Conservation (phyloP, 2,888 invertebrate genomes). For the Hirtodrosophila duncani region DNA sequence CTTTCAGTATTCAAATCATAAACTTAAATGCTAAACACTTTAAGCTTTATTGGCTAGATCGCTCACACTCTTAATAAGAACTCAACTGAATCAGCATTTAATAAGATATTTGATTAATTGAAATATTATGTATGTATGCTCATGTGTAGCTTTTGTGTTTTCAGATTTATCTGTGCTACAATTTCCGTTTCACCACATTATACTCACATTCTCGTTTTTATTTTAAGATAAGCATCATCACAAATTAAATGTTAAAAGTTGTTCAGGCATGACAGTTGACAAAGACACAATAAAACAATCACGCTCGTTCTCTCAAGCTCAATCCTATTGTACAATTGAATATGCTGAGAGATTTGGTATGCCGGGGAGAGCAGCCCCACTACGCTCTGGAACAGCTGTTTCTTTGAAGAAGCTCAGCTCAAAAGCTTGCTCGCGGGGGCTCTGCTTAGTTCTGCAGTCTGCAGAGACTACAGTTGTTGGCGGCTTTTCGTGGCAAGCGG, state of each 20-base stretch:
- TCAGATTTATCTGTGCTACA: conserved; percentile 13
- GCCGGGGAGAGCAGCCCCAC: too few relatives aligned
- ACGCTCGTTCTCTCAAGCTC: too few relatives aligned
- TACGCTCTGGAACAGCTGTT: conserved; percentile 49
- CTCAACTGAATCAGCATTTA: too few relatives aligned
- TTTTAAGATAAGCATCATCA: conserved; percentile 31
- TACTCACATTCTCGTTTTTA: conserved; percentile 5
- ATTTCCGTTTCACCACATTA: conserved; percentile 55
- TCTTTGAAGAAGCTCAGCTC: conserved; percentile 50
- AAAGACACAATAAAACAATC: conserved; percentile 23
- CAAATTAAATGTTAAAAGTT: conserved; percentile 46
- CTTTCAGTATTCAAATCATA: too few relatives aligned
- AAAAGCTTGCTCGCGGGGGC: conserved; percentile 55
- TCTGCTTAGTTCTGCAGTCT: neutral
- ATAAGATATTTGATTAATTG: too few relatives aligned
- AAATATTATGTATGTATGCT: conserved; percentile 4
- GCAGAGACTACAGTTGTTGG: conserved; percentile 35
- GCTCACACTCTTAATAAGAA: too few relatives aligned
- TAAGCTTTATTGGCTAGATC: too few relatives aligned
- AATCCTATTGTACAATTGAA: conserved; percentile 35
- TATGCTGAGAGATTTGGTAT: too few relatives aligned
- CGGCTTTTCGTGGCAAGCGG: conserved; percentile 44
- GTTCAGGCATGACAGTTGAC: conserved; percentile 23
- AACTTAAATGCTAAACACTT: too few relatives aligned
- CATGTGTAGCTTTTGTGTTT: too few relatives aligned